Evolutionary conservation across 2,888 invertebrate genomes (phyloP), one percentile per base, ranked within the genome.

Genomic region (Alitta virens): DNA sequence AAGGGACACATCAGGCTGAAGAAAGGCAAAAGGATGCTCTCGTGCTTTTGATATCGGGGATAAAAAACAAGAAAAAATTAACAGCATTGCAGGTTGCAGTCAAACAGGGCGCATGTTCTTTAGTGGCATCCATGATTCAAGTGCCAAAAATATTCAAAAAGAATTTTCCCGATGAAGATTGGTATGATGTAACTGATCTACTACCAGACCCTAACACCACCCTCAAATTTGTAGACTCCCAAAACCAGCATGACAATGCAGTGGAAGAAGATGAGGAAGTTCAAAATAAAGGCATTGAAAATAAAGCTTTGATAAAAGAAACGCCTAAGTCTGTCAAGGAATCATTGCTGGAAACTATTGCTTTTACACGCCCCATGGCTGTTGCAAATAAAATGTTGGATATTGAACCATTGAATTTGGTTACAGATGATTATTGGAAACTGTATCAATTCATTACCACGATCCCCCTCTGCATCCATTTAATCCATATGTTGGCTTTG

Each of bases 51-150:
- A 33, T 71, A 9, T 67, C 69, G 9, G 67, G 70, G n/a, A 65
- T 72, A 5, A 55, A 61, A 49, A 76, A 77, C 64, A 67, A 71
- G 0, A 65, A 68, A 5, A 72, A 69, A 2, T 56, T 75, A 1
- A 71, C 68, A 16, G 75, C 75, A 3, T 46, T 76, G 2, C 71
- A 71, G 9, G 64, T 72, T n/a, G 75, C 74, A 7, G 75, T 71
- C 57, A 70, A 71, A 55, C 54, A 71, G 0, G 74, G 72, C 0
- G 72, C 72, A 21, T 63, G 68, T 9, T 71, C 72, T 27, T 66
- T 76, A 12, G 60, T 78, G 1, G 64, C 68, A 18, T 61, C 66
- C 3, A 60, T 76, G 14, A 49, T 75, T 33, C 69, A 70, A 60
- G 67, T 75, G 65, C 63, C 70, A 12, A 16, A 16, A 9, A n/a